Conservation (phyloP, 2,113 vertebrate species). For the Callipepla squamata region DNA sequence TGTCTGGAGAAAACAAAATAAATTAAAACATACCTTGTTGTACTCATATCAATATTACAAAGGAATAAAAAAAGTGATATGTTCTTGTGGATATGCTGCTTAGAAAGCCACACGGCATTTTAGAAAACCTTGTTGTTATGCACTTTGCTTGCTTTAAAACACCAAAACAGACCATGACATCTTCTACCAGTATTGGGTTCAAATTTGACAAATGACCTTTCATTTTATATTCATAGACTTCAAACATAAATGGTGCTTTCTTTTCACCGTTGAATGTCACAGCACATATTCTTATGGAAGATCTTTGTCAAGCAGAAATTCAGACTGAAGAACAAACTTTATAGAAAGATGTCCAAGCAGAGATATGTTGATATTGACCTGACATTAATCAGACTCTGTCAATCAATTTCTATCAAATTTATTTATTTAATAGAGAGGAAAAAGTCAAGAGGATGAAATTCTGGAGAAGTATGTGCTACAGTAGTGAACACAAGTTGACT, state of each 20-base stretch:
- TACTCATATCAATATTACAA: background rate
- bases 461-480: background rate
- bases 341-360: background rate
- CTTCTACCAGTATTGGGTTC: background rate
- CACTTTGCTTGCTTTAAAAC: background rate
- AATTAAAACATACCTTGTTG: background rate
- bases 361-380: background rate
- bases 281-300: background rate
- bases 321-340: background rate
- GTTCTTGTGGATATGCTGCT: background rate
- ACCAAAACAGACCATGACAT: background rate
- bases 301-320: background rate
- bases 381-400: background rate
- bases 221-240: background rate
- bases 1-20: background rate
- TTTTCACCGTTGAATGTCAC: background rate
- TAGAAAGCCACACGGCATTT: background rate
- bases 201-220: background rate
- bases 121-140: background rate
- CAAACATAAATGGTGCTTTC: background rate
- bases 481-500: background rate
- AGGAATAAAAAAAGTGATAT: background rate
- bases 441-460: background rate
- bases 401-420: background rate
- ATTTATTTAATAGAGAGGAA: background rate